Base-by-base conservation (phyloP, 1,140 invertebrate species). In the Subanguina moxae region DNA sequence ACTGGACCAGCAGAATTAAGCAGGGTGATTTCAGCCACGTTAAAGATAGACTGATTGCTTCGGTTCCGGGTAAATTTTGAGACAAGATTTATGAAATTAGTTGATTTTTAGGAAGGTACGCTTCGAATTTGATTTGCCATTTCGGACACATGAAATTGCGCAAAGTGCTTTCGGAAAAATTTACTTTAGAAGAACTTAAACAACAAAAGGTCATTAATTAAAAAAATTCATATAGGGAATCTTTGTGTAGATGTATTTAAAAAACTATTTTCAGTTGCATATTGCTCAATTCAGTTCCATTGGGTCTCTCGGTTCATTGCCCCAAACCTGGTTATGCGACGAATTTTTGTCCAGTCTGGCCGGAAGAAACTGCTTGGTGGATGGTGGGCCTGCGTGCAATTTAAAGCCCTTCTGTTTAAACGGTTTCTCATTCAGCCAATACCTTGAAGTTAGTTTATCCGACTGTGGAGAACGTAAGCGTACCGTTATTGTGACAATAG, bases 231-330 rank as follows among this genome's bases (percentile, higher is more conserved):
- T 11, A 21, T 19, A 38, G 30, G 25, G 27, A 25, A 61, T 38
- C 13, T 42, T 13, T 21, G 13, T 61, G 30, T 61, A 15, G 21
- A 61, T 23, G 25, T 58, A 11, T 52, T 15, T 52, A 7, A 52
- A 52, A 21, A 52, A 3, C 23, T 7, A 52, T 3, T 1, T 52
- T 52, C 23, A 52, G 48, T 52, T 15, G 48, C 23, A 52, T 23
- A 57, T 70, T 27, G 45, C 21, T 21, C 68, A 70, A 30, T 70
- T 70, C 67, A 70, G 68, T 23, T 70, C 68, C 7, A 70, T 70
- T 38, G 68, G 68, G 17, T 70, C 68, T 1, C 56, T 70, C 9
- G 68, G 68, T 0, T 23, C 68, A 25, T 23, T 56, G 27, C 38
- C 68, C 19, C 64, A 70, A 23, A 17, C 68, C 11, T 70, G 68